These are phyloP conservation scores for Carpatolechia fugitivella DNA, from an alignment of 2,888 invertebrate genomes.

Conservation along the genomic window DNA sequence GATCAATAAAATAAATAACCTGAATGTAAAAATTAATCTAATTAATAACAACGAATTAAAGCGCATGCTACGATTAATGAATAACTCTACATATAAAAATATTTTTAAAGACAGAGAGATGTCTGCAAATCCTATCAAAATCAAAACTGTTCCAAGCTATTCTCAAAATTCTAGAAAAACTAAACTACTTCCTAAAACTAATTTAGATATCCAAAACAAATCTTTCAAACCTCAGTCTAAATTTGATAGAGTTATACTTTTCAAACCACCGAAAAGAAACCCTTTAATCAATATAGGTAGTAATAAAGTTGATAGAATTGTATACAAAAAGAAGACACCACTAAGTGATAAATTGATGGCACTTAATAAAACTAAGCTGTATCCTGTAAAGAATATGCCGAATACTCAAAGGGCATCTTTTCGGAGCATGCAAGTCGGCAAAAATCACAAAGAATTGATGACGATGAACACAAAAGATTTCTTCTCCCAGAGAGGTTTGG, in stretches of 20 bases:
- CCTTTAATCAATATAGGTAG: not conserved
- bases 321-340: not conserved
- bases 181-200: not conserved
- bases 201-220: not conserved
- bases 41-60: not conserved
- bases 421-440: constrained; percentile 34
- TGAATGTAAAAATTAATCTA: not conserved
- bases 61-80: not conserved
- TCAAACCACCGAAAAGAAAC: not conserved
- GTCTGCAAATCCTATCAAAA: not conserved
- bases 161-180: not conserved
- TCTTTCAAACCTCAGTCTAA: not conserved
- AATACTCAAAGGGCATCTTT: not conserved
- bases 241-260: not conserved
- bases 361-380: not conserved
- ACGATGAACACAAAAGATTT: constrained; percentile 43
- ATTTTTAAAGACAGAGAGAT: too few relatives aligned
- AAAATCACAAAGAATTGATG: constrained; percentile 34
- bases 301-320: not conserved
- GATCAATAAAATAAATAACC: not conserved
- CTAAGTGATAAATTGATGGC: not conserved
- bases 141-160: not conserved
- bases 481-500: constrained; percentile 33
- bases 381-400: not conserved
- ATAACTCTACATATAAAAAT: not conserved